Conservation (phyloP, 2,797 vertebrate genomes). For the Sebastes minor region DNA sequence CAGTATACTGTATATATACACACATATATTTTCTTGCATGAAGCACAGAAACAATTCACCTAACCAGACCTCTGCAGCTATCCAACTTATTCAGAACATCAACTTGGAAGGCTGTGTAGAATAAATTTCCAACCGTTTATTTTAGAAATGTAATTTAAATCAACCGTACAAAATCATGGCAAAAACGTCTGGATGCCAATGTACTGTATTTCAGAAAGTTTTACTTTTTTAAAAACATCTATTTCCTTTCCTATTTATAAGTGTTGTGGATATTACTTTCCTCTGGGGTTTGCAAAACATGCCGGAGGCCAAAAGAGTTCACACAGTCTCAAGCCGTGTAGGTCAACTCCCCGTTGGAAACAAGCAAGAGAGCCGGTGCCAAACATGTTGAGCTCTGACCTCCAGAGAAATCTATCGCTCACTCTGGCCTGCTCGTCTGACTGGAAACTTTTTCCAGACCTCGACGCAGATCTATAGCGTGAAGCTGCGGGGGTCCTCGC, state of each 20-base stretch:
- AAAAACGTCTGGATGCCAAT: background rate
- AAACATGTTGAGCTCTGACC: conserved; percentile 58
- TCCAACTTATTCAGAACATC: background rate
- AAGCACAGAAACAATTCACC: background rate
- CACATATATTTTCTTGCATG: background rate
- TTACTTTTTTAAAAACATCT: conserved; percentile 18
- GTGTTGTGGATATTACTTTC: conserved; percentile 4
- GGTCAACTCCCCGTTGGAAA: conserved; percentile 47
- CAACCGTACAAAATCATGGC: background rate
- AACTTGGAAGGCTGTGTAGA: background rate
- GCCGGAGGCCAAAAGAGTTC: conserved; percentile 23
- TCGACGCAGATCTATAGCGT: conserved; percentile 20
- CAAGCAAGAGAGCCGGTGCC: conserved; percentile 16
- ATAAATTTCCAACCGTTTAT: background rate
- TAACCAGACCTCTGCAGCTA: background rate
- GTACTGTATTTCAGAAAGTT: background rate
- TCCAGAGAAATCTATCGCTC: conserved; percentile 30
- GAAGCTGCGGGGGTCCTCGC: conserved; percentile 13
- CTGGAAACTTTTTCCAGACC: conserved; percentile 25
- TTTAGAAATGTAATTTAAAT: background rate
- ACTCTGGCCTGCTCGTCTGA: background rate
- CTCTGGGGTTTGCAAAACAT: background rate
- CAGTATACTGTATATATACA: background rate
- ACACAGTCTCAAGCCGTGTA: conserved; percentile 1
- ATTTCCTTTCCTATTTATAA: background rate